phyloP scores from a whole-genome alignment of 64 coral and sea anemone species.

The Hydrozoanthus tunicans region DNA sequence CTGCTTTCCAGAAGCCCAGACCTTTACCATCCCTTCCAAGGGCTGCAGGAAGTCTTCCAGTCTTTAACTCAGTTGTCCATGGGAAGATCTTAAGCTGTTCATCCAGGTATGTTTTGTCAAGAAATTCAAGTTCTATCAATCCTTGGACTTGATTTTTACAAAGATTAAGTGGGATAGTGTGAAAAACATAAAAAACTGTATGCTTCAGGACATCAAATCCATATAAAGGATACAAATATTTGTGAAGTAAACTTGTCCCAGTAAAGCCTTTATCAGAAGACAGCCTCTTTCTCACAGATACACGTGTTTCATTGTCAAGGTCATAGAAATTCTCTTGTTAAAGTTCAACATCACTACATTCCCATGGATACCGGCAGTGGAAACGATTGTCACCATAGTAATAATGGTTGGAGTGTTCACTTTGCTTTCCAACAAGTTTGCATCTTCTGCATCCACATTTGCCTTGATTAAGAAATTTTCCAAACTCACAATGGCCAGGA shows the following conservation, averaged over 20 bases:
- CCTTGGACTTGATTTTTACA: constrained; percentile 55
- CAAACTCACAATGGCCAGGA: constrained; percentile 65
- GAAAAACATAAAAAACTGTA: constrained; percentile 71
- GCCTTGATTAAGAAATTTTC: constrained; percentile 69
- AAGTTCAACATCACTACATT: not conserved
- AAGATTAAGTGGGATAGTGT: constrained; percentile 69
- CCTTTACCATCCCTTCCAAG: constrained; percentile 55
- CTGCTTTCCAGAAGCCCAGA: constrained; percentile 63
- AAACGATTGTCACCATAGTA: constrained; percentile 66
- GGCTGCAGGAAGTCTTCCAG: constrained; percentile 39
- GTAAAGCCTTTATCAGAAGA: constrained; percentile 75
- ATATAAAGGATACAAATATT: constrained; percentile 79
- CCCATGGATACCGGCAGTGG: constrained; percentile 56
- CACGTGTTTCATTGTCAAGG: constrained; percentile 57
- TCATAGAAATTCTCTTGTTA: too few relatives aligned
- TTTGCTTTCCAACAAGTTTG: not conserved
- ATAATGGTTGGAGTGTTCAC: constrained; percentile 25
- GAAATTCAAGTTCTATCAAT: constrained; percentile 47
- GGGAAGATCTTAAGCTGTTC: constrained; percentile 54
- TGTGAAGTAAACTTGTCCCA: constrained; percentile 69
- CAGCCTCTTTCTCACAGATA: constrained; percentile 64
- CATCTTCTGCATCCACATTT: constrained; percentile 68
- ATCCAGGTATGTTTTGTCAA: constrained; percentile 50
- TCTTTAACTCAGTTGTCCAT: constrained; percentile 56
- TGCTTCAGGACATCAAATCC: constrained; percentile 80